Evolutionary conservation across 2,888 invertebrate species (phyloP).

Genomic region (Diaperis boleti): DNA sequence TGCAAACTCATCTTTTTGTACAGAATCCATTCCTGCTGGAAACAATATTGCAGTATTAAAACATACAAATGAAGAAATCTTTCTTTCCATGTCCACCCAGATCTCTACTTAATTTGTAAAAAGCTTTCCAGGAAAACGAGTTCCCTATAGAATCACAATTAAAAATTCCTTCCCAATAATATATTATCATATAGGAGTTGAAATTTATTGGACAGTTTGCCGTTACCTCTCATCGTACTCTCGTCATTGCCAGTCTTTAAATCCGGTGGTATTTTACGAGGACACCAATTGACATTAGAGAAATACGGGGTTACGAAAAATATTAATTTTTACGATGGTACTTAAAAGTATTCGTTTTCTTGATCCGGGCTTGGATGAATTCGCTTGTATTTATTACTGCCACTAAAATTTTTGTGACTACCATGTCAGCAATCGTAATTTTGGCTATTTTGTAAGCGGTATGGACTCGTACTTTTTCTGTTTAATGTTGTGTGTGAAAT

Average conservation of each 20-base stretch:
- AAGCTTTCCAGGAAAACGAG: not conserved
- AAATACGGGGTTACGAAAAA: slow-evolving; percentile 14
- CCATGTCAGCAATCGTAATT: slow-evolving; percentile 32
- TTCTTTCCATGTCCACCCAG: slow-evolving; percentile 8
- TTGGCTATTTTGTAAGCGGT: too few species aligned
- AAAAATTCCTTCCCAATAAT: not conserved
- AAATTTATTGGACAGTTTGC: not conserved
- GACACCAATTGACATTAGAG: slow-evolving; percentile 1
- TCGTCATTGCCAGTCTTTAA: slow-evolving; percentile 10
- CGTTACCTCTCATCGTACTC: not conserved
- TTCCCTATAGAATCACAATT: not conserved
- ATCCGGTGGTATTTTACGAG: not conserved
- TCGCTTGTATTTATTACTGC: slow-evolving; percentile 31
- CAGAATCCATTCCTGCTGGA: not conserved
- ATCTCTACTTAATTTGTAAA: slow-evolving; percentile 2
- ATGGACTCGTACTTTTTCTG: not conserved
- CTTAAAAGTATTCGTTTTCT: slow-evolving; percentile 30
- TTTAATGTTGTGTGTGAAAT: not conserved
- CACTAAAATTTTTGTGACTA: slow-evolving; percentile 37
- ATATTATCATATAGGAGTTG: slow-evolving; percentile 1
- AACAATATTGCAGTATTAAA: slow-evolving; percentile 12
- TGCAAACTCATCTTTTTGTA: slow-evolving; percentile 23
- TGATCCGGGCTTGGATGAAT: slow-evolving; percentile 30
- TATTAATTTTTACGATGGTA: slow-evolving; percentile 32
- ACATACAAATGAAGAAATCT: slow-evolving; percentile 24